phyloP scores from a whole-genome alignment of 2,113 vertebrate genomes.

The Felis chaus region DNA sequence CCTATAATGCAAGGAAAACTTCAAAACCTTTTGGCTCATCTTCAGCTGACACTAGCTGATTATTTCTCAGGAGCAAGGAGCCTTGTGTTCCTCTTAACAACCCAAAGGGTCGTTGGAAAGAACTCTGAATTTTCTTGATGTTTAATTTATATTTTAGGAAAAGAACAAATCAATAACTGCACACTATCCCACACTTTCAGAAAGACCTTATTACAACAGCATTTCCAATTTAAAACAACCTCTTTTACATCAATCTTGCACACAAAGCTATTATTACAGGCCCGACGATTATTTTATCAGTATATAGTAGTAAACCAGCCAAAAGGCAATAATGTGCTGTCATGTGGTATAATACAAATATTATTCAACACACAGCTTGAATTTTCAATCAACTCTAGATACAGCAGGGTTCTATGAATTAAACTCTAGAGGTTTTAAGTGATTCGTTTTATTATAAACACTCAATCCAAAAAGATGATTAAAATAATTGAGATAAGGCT shows the following conservation, averaged over 20 bases:
- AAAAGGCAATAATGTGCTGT: conserved; percentile 35
- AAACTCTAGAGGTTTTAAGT: conserved; percentile 65
- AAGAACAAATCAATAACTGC: conserved; percentile 36
- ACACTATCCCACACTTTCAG: not conserved
- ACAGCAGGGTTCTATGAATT: conserved; percentile 46
- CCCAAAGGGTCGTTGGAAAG: not conserved
- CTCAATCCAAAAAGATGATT: conserved; percentile 69
- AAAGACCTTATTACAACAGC: conserved; percentile 18
- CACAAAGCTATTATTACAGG: conserved; percentile 51
- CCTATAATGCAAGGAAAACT: not conserved
- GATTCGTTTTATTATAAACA: conserved; percentile 65
- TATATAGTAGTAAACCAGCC: conserved; percentile 37
- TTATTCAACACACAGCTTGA: conserved; percentile 63
- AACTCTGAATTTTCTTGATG: not conserved
- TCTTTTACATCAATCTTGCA: conserved; percentile 10
- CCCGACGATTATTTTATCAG: conserved; percentile 51
- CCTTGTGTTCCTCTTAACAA: not conserved
- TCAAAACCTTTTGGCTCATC: conserved; percentile 6
- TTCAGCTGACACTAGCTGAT: not conserved
- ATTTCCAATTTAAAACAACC: conserved; percentile 48
- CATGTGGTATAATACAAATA: conserved; percentile 45
- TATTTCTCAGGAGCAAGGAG: conserved; percentile 48
- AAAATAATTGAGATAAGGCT: conserved; percentile 67
- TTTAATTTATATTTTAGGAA: conserved; percentile 59
- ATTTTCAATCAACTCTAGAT: conserved; percentile 59